Conservation (phyloP, 2,888 invertebrate species). For the Andrena chrysosceles region DNA sequence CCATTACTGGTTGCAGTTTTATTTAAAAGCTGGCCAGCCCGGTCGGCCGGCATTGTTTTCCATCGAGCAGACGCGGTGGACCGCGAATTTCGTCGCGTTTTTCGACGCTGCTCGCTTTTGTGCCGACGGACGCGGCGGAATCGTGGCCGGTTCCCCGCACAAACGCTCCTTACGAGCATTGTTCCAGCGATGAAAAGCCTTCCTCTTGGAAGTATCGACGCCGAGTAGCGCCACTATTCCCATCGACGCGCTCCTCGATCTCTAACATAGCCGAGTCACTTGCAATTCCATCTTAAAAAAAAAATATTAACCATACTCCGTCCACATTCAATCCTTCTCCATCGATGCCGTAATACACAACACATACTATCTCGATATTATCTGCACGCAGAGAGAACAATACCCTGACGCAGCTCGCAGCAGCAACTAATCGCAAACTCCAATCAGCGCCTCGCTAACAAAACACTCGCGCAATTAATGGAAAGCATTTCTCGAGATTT, state of each 20-base stretch:
- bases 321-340: no score
- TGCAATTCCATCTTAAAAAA: no score
- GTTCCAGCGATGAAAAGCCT: slow-evolving; percentile 48
- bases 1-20: slow-evolving; percentile 58
- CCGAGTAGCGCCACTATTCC: neutral
- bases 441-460: no score
- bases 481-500: neutral
- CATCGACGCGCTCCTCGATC: neutral
- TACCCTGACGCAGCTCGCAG: neutral
- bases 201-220: slow-evolving; percentile 13
- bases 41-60: slow-evolving; percentile 39
- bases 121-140: neutral
- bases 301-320: no score
- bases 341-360: no score
- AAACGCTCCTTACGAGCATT: slow-evolving; percentile 46
- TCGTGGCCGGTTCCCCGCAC: slow-evolving; percentile 9
- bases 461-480: neutral
- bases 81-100: slow-evolving; percentile 46
- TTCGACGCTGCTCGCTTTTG: slow-evolving; percentile 15
- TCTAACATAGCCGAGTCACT: no score
- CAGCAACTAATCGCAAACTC: neutral
- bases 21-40: slow-evolving; percentile 43
- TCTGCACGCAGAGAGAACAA: neutral
- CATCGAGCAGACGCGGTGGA: slow-evolving; percentile 37
- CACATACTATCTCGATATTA: no score